These are phyloP conservation scores for Riparia riparia DNA, from an alignment of 2,113 vertebrate species.

Conservation along the genomic window DNA sequence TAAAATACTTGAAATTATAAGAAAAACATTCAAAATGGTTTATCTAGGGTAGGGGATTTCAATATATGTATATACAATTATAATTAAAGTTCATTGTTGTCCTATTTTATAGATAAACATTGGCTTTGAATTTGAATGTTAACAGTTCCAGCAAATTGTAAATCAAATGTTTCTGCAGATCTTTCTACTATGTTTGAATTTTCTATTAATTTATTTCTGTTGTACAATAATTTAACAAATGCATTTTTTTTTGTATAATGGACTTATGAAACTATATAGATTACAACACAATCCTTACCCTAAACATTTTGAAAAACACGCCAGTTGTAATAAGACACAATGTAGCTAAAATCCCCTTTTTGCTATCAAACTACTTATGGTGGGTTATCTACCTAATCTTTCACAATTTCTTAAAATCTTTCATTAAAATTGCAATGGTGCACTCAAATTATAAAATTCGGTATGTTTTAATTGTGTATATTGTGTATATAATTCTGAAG, in stretches of 20 bases:
- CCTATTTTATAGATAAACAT: not conserved
- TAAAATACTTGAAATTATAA: not conserved
- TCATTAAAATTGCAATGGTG: not conserved
- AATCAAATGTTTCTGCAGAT: not conserved
- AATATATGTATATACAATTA: not conserved
- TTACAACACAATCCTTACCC: not conserved
- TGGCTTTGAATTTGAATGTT: not conserved
- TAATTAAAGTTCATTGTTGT: not conserved
- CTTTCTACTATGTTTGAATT: not conserved
- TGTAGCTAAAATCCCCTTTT: not conserved
- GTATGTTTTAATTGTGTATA: not conserved
- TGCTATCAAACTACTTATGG: not conserved
- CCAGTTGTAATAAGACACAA: not conserved
- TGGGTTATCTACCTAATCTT: not conserved
- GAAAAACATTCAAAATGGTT: not conserved
- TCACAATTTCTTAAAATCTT: not conserved
- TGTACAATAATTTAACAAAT: not conserved
- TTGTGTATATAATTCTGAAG: not conserved
- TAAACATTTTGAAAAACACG: not conserved
- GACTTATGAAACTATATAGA: not conserved
- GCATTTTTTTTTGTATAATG: not conserved
- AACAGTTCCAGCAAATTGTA: not conserved
- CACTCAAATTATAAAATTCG: not conserved
- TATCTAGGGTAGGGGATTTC: not conserved
- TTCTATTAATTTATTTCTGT: not conserved